Conservation (phyloP, 2,888 invertebrate species). For the Papilio elwesi region DNA sequence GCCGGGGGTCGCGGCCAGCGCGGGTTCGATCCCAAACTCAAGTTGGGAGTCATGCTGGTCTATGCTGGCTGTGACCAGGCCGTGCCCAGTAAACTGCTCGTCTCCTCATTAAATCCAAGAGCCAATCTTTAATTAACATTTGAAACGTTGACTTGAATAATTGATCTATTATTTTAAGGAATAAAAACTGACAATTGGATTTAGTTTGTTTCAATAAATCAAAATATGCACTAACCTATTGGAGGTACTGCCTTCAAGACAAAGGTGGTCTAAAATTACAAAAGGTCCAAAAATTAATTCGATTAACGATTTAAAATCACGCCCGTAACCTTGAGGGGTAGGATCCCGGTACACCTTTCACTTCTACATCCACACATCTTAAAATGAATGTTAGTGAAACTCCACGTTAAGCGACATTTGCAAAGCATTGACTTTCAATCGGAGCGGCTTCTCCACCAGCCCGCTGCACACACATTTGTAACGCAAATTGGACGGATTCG, state of each 20-base stretch:
- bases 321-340: no score
- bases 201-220: no score
- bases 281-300: no score
- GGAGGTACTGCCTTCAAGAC: no score
- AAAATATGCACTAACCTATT: no score
- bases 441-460: not conserved
- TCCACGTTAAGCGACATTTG: not conserved
- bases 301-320: no score
- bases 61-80: not conserved
- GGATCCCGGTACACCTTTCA: no score
- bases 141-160: no score
- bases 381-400: not conserved
- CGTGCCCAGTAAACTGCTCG: not conserved
- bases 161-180: not conserved
- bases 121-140: not conserved
- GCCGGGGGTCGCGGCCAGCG: not conserved
- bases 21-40: not conserved
- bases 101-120: not conserved
- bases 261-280: no score
- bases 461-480: not conserved
- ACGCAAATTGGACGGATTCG: constrained; percentile 11
- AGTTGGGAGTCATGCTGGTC: not conserved
- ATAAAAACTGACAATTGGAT: not conserved
- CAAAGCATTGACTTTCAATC: not conserved
- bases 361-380: no score